Evolutionary conservation across 2,888 invertebrate genomes (phyloP).

Genomic region (Azorinus chamasolen): DNA sequence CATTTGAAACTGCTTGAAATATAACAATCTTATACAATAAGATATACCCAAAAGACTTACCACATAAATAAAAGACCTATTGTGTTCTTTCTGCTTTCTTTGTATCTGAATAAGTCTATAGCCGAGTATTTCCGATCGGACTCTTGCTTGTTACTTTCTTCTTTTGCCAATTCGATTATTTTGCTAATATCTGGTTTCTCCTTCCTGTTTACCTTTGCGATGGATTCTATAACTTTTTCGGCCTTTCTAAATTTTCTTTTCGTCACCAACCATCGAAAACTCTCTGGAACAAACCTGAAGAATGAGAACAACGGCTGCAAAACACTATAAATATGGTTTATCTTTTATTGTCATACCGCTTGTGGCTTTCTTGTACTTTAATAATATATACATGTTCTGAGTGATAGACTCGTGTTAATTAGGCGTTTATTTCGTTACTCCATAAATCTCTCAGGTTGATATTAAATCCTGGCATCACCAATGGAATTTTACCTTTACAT

Average conservation of each 20-base stretch:
- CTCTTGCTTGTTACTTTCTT: conserved; percentile 5
- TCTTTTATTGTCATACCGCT: no score
- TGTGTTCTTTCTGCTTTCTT: conserved; percentile 34
- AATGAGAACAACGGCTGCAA: no score
- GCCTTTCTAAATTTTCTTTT: conserved; percentile 29
- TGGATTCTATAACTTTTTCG: conserved; percentile 23
- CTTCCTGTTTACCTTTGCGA: conserved; percentile 28
- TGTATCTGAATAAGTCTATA: conserved; percentile 32
- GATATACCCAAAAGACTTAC: conserved; percentile 28
- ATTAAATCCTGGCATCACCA: no score
- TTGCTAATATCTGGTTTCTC: conserved; percentile 35
- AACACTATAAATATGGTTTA: no score
- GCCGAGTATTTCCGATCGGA: conserved; percentile 18
- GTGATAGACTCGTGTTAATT: no score
- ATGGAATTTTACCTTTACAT: no score
- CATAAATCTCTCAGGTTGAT: no score
- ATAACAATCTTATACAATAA: no score
- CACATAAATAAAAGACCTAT: conserved; percentile 43
- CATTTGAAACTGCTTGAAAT: no score
- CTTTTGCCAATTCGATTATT: conserved; percentile 29
- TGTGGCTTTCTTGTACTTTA: no score
- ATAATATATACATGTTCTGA: no score
- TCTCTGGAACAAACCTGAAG: conserved; percentile 34
- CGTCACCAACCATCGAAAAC: conserved; percentile 55
- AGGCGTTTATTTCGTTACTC: no score